These are phyloP conservation scores for Esox masquinongy DNA, from an alignment of 2,797 vertebrate genomes.

Conservation along the genomic window DNA sequence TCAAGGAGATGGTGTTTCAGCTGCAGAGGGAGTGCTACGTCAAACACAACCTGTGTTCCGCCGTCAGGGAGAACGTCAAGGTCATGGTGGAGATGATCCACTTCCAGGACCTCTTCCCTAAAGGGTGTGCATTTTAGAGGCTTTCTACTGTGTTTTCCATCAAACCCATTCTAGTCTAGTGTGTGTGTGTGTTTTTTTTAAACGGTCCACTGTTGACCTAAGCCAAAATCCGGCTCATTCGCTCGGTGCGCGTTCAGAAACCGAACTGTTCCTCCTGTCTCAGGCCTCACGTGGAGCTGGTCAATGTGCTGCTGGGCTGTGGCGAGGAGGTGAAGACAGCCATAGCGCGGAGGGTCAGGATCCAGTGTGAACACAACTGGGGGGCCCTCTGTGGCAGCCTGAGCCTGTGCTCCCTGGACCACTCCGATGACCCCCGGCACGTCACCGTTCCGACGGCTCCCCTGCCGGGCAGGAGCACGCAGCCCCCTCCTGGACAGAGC, in stretches of 20 bases:
- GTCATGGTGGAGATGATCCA: conserved; percentile 99
- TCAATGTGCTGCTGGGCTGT: conserved; percentile 93
- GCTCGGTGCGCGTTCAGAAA: neutral
- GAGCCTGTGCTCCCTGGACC: conserved; percentile 75
- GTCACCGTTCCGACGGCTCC: conserved; percentile 27
- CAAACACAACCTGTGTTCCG: conserved; percentile 94
- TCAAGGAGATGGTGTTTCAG: conserved; percentile 98
- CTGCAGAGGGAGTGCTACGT: conserved; percentile 96
- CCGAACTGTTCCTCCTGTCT: conserved; percentile 1
- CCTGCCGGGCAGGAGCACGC: conserved; percentile 23
- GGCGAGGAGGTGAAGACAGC: conserved; percentile 96
- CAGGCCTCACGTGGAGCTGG: conserved; percentile 95
- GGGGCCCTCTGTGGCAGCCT: conserved; percentile 94
- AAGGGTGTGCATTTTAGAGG: conserved; percentile 82
- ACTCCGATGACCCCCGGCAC: conserved; percentile 19
- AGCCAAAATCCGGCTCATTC: neutral
- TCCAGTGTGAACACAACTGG: conserved; percentile 96
- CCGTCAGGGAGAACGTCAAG: conserved; percentile 92
- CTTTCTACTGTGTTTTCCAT: neutral
- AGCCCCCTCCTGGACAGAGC: conserved; percentile 28
- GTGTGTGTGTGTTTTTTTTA: too few species aligned
- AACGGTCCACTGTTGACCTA: neutral
- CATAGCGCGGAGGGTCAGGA: conserved; percentile 86
- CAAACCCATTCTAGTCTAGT: neutral
- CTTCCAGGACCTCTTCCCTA: conserved; percentile 96